Percentiles rank a stretch among this genome's conserved stretches.
phyloP scores from a whole-genome alignment of 2,797 vertebrate species.

The Anguilla marmorata region DNA sequence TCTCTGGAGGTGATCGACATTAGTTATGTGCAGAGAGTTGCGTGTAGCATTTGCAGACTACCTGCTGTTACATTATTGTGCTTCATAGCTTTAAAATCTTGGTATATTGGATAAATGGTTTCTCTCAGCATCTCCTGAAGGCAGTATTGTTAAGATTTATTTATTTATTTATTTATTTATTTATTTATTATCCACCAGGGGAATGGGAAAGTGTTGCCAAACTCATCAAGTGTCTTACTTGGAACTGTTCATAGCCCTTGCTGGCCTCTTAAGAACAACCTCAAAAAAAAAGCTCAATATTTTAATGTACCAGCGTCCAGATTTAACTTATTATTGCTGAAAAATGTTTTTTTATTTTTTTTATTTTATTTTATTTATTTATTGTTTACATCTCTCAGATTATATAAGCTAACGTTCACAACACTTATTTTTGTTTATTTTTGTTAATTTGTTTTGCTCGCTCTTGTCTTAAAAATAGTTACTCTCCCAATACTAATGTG shows the following conservation, averaged over 20 bases:
- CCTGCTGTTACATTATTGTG: not conserved
- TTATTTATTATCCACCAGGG: not conserved
- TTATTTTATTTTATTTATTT: not conserved
- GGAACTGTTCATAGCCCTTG: not conserved
- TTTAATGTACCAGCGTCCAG: not conserved
- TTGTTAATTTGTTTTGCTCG: not conserved
- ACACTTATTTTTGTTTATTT: too few relatives aligned
- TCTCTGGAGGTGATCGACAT: slow-evolving; percentile 9
- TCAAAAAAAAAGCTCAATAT: not conserved
- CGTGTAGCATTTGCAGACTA: not conserved
- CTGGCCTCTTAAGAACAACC: not conserved
- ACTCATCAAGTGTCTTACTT: slow-evolving; percentile 19
- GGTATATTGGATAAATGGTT: slow-evolving; percentile 13
- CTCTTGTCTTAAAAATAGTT: not conserved
- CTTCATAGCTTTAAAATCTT: not conserved
- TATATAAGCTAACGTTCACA: too few relatives aligned
- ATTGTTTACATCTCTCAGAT: not conserved
- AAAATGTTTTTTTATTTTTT: not conserved
- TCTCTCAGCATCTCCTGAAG: not conserved
- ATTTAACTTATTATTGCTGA: not conserved
- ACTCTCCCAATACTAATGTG: not conserved
- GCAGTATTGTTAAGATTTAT: not conserved
- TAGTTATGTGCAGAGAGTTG: not conserved
- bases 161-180: not conserved
- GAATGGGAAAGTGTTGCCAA: slow-evolving; percentile 14